Conservation (phyloP, 2,888 invertebrate genomes). For the Oligia strigilis region DNA sequence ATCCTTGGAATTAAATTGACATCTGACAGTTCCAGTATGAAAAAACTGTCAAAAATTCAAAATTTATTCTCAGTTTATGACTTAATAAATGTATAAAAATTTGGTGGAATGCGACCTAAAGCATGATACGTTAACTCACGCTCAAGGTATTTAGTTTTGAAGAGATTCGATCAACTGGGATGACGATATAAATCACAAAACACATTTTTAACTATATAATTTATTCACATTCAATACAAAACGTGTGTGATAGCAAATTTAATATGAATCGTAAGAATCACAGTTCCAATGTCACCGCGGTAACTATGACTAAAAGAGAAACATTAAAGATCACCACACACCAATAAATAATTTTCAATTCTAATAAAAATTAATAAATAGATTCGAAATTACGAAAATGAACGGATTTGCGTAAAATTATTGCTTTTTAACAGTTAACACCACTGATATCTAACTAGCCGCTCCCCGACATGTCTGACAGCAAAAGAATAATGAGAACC, state of each 20-base stretch:
- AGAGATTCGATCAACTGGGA: not conserved
- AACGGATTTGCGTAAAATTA: conserved; percentile 71
- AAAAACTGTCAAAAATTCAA: too few species aligned
- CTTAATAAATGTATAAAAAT: too few species aligned
- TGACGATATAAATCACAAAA: conserved; percentile 58
- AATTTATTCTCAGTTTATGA: too few species aligned
- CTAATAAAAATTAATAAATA: conserved; percentile 85
- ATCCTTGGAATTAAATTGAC: too few species aligned
- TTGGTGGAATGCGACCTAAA: too few species aligned
- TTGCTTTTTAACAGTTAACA: conserved; percentile 73
- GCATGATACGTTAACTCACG: not conserved
- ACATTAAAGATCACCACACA: conserved; percentile 89
- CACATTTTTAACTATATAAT: conserved; percentile 86
- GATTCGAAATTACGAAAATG: conserved; percentile 76
- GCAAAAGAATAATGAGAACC: conserved; percentile 75
- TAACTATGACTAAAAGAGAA: conserved; percentile 76
- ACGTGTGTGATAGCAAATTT: conserved; percentile 87
- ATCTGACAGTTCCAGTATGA: too few species aligned
- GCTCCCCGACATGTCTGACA: conserved; percentile 62
- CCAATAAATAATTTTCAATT: conserved; percentile 87
- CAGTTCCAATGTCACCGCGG: conserved; percentile 73
- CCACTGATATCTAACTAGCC: conserved; percentile 73
- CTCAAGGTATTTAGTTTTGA: not conserved
- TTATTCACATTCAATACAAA: conserved; percentile 91
- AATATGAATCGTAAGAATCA: conserved; percentile 85